phyloP scores from a whole-genome alignment of 1,140 invertebrate genomes.

The Dinothrombium tinctorium region DNA sequence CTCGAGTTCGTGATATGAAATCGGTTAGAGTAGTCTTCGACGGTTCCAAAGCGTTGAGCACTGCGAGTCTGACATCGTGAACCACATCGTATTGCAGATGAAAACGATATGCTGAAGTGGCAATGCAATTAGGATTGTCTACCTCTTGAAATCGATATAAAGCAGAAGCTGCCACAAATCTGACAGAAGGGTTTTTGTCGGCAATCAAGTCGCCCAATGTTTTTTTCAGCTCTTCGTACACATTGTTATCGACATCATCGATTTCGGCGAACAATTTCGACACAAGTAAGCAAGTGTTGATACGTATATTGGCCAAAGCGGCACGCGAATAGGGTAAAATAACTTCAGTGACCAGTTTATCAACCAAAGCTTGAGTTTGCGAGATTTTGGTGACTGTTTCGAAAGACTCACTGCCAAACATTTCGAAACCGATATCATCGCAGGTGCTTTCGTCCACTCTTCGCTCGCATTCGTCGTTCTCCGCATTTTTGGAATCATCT shows the following conservation, averaged over 20 bases:
- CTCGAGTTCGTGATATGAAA: constrained; percentile 1
- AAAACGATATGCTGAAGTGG: constrained; percentile 1
- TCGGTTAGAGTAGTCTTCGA: background rate
- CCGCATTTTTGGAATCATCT: no score
- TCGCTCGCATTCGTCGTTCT: no score
- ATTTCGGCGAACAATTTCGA: background rate
- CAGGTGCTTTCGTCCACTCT: constrained; percentile 13
- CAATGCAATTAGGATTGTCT: background rate
- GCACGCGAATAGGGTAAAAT: background rate
- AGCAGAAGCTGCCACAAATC: background rate
- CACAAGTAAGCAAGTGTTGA: background rate
- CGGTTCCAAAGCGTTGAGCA: background rate
- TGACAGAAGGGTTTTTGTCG: background rate
- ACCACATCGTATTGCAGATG: background rate
- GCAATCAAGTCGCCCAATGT: background rate
- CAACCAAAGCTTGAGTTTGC: background rate
- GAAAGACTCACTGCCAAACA: constrained; percentile 2
- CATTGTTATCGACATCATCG: background rate
- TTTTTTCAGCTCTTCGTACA: constrained; percentile 1
- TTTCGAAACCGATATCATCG: constrained; percentile 6
- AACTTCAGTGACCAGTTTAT: constrained; percentile 1
- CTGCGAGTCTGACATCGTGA: constrained; percentile 2
- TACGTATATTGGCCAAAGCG: background rate
- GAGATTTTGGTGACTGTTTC: background rate
- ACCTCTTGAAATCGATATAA: constrained; percentile 3